These are phyloP conservation scores for Drosophila vallismaia DNA, from an alignment of 2,888 invertebrate species.

Conservation along the genomic window DNA sequence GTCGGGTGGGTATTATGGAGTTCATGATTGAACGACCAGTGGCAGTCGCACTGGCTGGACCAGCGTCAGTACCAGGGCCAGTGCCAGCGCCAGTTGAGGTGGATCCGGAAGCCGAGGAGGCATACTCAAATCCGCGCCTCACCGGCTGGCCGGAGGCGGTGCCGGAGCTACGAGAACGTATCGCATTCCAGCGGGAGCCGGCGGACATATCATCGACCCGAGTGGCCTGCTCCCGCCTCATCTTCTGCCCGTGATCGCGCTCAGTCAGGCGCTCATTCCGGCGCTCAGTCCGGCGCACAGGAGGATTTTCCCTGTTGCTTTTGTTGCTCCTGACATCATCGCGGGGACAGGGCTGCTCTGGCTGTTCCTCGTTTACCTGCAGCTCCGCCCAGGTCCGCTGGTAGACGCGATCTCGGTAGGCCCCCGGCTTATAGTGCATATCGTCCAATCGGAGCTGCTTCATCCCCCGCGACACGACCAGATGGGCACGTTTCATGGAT, in stretches of 20 bases:
- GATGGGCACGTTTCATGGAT: background rate
- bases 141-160: background rate
- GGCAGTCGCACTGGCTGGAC: background rate
- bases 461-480: background rate
- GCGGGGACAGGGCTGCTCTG: background rate
- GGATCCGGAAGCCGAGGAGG: background rate
- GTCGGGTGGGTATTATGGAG: background rate
- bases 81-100: background rate
- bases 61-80: background rate
- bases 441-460: background rate
- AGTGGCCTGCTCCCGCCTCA: background rate
- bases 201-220: background rate
- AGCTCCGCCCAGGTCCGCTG: background rate
- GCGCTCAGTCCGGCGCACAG: too few species aligned
- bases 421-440: conserved; percentile 4
- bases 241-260: background rate
- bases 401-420: background rate
- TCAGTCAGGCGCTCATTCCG: background rate
- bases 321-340: background rate
- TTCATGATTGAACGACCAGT: background rate
- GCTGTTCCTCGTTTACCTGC: background rate
- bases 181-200: background rate
- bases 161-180: background rate
- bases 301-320: background rate
- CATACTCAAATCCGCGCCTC: background rate